A percentile compares a stretch with the other conserved stretches of the same genome.
phyloP scores from a whole-genome alignment of 1,140 invertebrate species.

The Chionoecetes opilio region DNA sequence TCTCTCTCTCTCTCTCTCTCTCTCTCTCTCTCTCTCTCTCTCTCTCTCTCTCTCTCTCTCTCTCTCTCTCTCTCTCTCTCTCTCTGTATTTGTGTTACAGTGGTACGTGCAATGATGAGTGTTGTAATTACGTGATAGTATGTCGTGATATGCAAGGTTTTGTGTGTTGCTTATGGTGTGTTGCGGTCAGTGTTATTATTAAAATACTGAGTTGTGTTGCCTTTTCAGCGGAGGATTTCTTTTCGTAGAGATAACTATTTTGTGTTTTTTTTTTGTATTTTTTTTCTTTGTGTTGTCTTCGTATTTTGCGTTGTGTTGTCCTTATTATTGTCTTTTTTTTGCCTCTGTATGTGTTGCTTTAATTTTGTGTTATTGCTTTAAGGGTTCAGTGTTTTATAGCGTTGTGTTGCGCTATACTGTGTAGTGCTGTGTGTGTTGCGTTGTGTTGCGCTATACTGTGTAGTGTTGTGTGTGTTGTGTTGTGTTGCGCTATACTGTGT shows the following conservation, averaged over 20 bases:
- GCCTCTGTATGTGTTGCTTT: slow-evolving; percentile 29
- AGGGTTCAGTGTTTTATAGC: too few species aligned
- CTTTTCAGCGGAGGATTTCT: too few species aligned
- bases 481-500: too few species aligned
- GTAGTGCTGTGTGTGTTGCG: not conserved
- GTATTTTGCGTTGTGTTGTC: too few species aligned
- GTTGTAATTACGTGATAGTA: not conserved
- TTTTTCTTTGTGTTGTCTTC: too few species aligned
- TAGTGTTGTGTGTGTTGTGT: not conserved
- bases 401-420: not conserved
- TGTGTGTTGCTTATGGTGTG: too few species aligned
- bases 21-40: slow-evolving; percentile 16
- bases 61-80: slow-evolving; percentile 33
- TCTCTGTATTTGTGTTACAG: not conserved
- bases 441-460: not conserved
- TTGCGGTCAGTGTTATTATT: too few species aligned
- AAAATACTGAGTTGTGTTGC: too few species aligned
- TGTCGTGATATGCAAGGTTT: too few species aligned
- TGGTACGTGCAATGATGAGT: not conserved
- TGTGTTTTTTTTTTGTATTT: not conserved
- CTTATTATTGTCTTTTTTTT: too few species aligned
- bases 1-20: not conserved
- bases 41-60: slow-evolving; percentile 32
- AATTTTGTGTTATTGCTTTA: too few species aligned
- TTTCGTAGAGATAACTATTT: too few species aligned